A percentile compares a stretch with the other conserved stretches of the same genome.
phyloP scores from a whole-genome alignment of 1,140 invertebrate species.

The Proctacanthus coquilletti region DNA sequence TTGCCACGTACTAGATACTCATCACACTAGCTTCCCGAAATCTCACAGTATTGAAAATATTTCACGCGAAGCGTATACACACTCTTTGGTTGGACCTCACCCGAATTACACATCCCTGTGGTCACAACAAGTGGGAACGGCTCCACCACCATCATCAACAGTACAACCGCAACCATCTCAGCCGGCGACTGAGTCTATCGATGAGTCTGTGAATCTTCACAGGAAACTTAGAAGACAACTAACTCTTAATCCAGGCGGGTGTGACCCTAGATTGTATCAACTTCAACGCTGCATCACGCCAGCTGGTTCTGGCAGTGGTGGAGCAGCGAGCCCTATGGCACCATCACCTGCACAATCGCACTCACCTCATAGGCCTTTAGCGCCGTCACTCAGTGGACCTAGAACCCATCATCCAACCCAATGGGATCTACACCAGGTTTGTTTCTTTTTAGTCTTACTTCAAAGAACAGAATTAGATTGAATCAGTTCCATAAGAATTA shows the following conservation, averaged over 20 bases:
- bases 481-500: too few relatives aligned
- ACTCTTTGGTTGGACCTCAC: background rate
- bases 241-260: slow-evolving; percentile 54
- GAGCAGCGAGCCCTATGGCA: slow-evolving; percentile 7
- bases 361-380: slow-evolving; percentile 4
- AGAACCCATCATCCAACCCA: slow-evolving; percentile 3
- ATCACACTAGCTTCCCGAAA: slow-evolving; percentile 5
- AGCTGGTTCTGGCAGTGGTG: background rate
- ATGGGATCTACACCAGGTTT: slow-evolving; percentile 30
- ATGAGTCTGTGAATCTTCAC: slow-evolving; percentile 47
- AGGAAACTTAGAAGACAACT: slow-evolving; percentile 65
- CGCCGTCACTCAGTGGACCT: slow-evolving; percentile 4
- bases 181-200: background rate
- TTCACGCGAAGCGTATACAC: slow-evolving; percentile 5
- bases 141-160: too few relatives aligned
- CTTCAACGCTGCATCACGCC: slow-evolving; percentile 20
- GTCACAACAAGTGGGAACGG: background rate
- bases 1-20: background rate
- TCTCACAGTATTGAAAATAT: slow-evolving; percentile 8
- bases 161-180: slow-evolving; percentile 1
- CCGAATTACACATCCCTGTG: slow-evolving; percentile 1
- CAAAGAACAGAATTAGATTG: too few relatives aligned
- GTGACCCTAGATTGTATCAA: slow-evolving; percentile 50
- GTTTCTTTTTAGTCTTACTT: slow-evolving; percentile 1
- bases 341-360: slow-evolving; percentile 16